Evolutionary conservation across 2,888 invertebrate species (phyloP).

Genomic region (Apomyelois bistriatella): DNA sequence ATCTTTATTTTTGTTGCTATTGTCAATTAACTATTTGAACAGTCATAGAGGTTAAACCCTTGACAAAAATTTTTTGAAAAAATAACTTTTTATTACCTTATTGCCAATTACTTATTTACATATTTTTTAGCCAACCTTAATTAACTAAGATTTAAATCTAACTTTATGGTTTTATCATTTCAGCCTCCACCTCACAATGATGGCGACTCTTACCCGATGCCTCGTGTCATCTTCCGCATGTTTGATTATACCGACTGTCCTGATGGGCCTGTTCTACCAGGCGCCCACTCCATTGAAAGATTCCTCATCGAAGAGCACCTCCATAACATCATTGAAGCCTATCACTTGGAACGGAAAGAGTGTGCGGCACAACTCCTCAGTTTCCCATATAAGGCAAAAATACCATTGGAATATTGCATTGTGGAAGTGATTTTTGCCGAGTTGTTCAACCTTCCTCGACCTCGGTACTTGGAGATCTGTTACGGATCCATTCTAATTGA

Average conservation of each 20-base stretch:
- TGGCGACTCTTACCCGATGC: conserved; percentile 94
- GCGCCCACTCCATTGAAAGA: conserved; percentile 97
- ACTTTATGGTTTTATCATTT: conserved; percentile 24
- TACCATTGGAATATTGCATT: conserved; percentile 98
- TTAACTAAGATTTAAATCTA: neutral
- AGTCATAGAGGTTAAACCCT: too few relatives aligned
- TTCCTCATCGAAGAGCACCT: conserved; percentile 99
- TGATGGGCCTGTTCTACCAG: conserved; percentile 94
- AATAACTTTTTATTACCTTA: too few relatives aligned
- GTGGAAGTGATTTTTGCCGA: conserved; percentile 98
- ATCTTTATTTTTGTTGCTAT: neutral
- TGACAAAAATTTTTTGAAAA: too few relatives aligned
- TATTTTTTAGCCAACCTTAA: too few relatives aligned
- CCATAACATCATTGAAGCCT: conserved; percentile 93
- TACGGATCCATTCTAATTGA: conserved; percentile 98
- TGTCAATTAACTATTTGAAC: too few relatives aligned
- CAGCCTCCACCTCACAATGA: conserved; percentile 96
- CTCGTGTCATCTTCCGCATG: conserved; percentile 96
- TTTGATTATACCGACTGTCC: conserved; percentile 99
- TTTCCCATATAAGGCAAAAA: conserved; percentile 95
- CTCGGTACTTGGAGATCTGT: conserved; percentile 93
- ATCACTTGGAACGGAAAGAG: conserved; percentile 94
- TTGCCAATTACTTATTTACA: too few relatives aligned
- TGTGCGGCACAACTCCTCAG: conserved; percentile 95
- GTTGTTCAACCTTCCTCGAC: conserved; percentile 94